These are phyloP conservation scores for Hyperoplus immaculatus DNA, from an alignment of 2,797 vertebrate genomes.

Conservation along the genomic window DNA sequence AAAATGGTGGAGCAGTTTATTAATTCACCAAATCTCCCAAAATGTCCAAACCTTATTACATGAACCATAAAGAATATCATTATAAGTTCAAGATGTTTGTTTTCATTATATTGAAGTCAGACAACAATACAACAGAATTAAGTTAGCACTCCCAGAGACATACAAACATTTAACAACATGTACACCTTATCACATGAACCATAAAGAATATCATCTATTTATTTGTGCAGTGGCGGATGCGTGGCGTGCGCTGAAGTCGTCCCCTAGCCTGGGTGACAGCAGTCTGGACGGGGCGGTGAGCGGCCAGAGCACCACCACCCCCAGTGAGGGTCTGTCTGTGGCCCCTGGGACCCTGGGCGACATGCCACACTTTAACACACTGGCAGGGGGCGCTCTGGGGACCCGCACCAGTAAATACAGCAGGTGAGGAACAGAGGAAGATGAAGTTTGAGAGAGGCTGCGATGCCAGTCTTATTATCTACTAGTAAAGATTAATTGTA, in stretches of 20 bases:
- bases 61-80: too few relatives aligned
- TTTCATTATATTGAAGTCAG: too few relatives aligned
- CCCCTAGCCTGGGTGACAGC: constrained; percentile 96
- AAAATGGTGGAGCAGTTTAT: background rate
- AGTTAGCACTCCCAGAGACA: too few relatives aligned
- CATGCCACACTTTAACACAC: constrained; percentile 93
- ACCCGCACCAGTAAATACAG: constrained; percentile 93
- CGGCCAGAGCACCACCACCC: constrained; percentile 94
- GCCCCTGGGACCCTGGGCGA: constrained; percentile 90
- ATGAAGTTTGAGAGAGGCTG: too few relatives aligned
- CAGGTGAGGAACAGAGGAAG: constrained; percentile 76
- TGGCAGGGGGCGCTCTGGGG: constrained; percentile 92
- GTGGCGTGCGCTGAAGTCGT: constrained; percentile 98
- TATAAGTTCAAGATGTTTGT: too few relatives aligned
- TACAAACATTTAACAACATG: too few relatives aligned
- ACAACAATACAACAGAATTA: too few relatives aligned
- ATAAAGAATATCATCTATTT: background rate
- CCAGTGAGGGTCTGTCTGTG: constrained; percentile 88
- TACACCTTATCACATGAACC: too few relatives aligned
- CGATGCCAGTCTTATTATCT: background rate
- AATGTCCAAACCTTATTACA: too few relatives aligned
- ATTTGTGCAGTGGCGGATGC: constrained; percentile 88
- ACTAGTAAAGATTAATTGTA: background rate
- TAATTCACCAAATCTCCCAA: background rate
- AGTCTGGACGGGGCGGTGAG: constrained; percentile 96